Evolutionary conservation across 1,140 invertebrate species (phyloP), one percentile per base, ranked within the genome.

Genomic region (Bombus pascuorum): DNA sequence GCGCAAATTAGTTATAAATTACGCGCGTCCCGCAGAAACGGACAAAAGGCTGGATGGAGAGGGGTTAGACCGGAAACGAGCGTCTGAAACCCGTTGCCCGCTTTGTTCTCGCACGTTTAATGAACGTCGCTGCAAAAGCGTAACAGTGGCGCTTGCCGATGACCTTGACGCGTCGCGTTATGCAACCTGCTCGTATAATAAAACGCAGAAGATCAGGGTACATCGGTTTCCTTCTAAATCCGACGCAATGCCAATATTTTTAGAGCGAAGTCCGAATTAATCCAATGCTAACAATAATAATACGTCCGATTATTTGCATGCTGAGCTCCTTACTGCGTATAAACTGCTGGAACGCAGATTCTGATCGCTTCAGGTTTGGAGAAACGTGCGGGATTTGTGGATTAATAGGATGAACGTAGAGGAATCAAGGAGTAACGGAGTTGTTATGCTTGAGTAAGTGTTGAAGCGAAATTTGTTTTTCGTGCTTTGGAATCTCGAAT

Each of bases 31-130:
- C 39, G 74, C 13, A n/a, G 68, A 75, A 86, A 32, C 62, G 78
- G n/a, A 88, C 83, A 81, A 66, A 85, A 70, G 75, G 66, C 53
- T 42, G 42, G 42, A 39, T 37, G n/a, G 18, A 44, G 13, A 37
- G n/a, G 42, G 28, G 44, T 22, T 12, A 68, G 83, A 66, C 87
- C 87, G 88, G 88, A 89, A 89, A 86, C 82, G 44, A 39, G 39
- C 80, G 68, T 71, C 68, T 75, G 62, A 39, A 72, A 59, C 72
- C 59, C 65, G 83, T 47, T 77, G 78, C 68, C 76, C n/a, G 74
- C 70, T 89, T 89, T 89, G 88, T 89, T 89, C 88, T 89, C 79
- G 83, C 72, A 4, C 47, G 70, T 53, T 65, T 89, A 89, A 89
- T 47, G 87, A 89, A 59, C 87, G 83, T 32, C 75, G 82, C 74